Conservation (phyloP, 2,113 vertebrate species). For the Nicator chloris region DNA sequence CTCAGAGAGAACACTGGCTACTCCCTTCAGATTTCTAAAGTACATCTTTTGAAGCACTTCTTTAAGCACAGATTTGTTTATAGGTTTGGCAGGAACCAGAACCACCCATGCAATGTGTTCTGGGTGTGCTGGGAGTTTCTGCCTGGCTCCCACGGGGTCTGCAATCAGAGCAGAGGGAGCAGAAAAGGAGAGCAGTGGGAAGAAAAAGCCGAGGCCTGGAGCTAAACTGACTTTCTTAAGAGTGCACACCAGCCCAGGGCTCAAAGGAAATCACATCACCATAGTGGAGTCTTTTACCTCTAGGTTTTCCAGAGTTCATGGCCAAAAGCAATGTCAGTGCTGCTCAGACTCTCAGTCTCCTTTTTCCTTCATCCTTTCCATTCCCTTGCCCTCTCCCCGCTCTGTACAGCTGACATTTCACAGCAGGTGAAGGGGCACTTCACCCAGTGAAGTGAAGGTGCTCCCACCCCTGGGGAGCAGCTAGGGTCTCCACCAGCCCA, state of each 20-base stretch:
- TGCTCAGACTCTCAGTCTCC: neutral
- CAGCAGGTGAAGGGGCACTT: neutral
- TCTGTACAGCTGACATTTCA: neutral
- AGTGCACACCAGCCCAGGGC: neutral
- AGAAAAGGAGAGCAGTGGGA: neutral
- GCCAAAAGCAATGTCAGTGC: neutral
- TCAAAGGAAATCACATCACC: neutral
- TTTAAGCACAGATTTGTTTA: neutral
- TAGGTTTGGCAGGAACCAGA: neutral
- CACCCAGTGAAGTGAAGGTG: neutral
- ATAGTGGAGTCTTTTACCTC: neutral
- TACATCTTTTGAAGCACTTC: neutral
- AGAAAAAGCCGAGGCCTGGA: neutral
- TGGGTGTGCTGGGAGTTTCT: fast-evolving
- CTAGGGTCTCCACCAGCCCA: no score
- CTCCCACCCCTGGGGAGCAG: neutral
- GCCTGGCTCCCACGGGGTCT: fast-evolving
- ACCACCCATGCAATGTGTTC: neutral
- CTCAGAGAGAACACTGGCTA: neutral
- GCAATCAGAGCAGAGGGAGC: neutral
- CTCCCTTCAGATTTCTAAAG: neutral
- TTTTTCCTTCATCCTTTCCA: neutral
- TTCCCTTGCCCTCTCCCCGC: neutral
- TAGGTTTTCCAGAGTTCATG: neutral
- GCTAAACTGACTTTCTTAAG: neutral